Conservation (phyloP, 2,888 invertebrate genomes). For the Aphidoletes aphidimyza region DNA sequence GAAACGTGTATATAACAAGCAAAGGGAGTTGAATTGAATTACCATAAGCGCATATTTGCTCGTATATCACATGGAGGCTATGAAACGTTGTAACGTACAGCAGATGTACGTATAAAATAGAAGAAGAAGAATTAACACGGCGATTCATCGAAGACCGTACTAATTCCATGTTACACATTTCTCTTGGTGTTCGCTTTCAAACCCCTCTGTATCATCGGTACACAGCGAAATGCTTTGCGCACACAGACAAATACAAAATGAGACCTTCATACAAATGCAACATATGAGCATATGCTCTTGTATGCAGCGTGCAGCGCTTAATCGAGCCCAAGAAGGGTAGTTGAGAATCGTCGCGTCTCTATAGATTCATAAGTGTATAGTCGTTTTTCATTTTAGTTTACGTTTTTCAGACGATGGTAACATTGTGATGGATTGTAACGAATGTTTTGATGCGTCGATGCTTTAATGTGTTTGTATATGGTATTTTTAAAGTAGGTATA, state of each 20-base stretch:
- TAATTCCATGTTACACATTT: constrained; percentile 23
- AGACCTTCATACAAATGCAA: constrained; percentile 13
- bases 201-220: not conserved
- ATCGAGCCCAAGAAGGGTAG: constrained; percentile 35
- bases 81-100: not conserved
- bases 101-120: not conserved
- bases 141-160: constrained; percentile 19
- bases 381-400: not conserved
- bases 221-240: not conserved
- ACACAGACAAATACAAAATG: not conserved
- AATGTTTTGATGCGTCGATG: not conserved
- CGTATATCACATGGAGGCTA: constrained; percentile 24
- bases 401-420: not conserved
- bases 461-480: not conserved
- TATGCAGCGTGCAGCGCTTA: not conserved
- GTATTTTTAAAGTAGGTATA: constrained; percentile 28
- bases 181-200: not conserved
- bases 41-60: constrained; percentile 51
- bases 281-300: not conserved
- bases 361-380: not conserved
- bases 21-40: constrained; percentile 3
- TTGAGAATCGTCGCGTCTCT: constrained; percentile 32
- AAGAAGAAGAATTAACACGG: constrained; percentile 49
- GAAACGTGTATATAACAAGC: not conserved
- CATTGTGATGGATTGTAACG: constrained; percentile 1